Percentiles rank a stretch among this genome's conserved stretches.
phyloP scores from a whole-genome alignment of 1,140 invertebrate species.

The Belonocnema kinseyi region DNA sequence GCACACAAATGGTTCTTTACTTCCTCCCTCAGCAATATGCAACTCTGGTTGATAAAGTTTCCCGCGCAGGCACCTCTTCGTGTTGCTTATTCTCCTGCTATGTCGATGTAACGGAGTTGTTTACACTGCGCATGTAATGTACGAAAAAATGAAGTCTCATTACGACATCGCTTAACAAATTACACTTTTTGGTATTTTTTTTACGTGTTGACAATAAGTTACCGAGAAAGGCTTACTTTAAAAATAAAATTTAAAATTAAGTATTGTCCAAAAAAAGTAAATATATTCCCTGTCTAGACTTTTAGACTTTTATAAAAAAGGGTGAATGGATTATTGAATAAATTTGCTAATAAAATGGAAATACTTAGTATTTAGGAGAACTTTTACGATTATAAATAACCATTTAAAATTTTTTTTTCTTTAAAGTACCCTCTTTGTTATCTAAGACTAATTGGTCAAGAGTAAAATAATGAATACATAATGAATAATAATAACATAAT shows the following conservation, averaged over 20 bases:
- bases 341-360: no score
- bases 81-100: slow-evolving; percentile 70
- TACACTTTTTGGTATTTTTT: background rate
- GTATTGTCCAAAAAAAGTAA: no score
- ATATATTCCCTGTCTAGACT: no score
- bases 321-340: no score
- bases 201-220: background rate
- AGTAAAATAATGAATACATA: no score
- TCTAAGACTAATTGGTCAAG: no score
- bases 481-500: no score
- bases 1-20: slow-evolving; percentile 54
- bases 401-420: no score
- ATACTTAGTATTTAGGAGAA: no score
- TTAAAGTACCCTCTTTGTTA: no score
- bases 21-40: slow-evolving; percentile 70
- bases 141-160: slow-evolving; percentile 51
- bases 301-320: no score
- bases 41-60: slow-evolving; percentile 72
- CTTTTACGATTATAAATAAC: no score
- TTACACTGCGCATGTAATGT: slow-evolving; percentile 77
- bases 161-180: slow-evolving; percentile 38
- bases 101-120: slow-evolving; percentile 76
- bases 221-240: background rate
- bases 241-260: background rate
- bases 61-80: slow-evolving; percentile 71